Percentiles rank a stretch among this genome's conserved stretches.
phyloP scores from a whole-genome alignment of 2,797 vertebrate species.

The Pseudotriccus pelzelni region DNA sequence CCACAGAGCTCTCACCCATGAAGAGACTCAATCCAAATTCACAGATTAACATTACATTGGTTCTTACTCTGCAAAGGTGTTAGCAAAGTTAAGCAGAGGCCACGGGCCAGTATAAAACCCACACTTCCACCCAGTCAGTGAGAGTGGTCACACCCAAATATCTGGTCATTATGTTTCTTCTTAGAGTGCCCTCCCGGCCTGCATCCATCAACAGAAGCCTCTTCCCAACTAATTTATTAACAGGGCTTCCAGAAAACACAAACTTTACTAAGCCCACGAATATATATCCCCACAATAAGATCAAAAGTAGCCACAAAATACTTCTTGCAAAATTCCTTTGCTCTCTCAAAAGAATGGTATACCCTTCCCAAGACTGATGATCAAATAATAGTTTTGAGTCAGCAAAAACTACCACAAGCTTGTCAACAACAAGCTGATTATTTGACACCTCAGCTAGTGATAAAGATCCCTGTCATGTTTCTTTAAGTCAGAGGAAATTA shows the following conservation, averaged over 20 bases:
- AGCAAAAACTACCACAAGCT: neutral
- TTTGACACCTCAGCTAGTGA: neutral
- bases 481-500: neutral
- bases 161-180: neutral
- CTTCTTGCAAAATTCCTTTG: neutral
- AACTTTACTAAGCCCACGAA: neutral
- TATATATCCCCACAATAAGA: neutral
- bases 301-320: neutral
- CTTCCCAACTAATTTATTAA: neutral
- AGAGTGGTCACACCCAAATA: neutral
- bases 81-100: neutral
- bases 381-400: neutral
- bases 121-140: neutral
- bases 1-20: neutral
- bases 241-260: neutral
- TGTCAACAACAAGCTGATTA: neutral
- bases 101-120: neutral
- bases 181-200: neutral
- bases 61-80: neutral
- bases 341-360: neutral
- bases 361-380: neutral
- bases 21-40: neutral
- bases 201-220: neutral
- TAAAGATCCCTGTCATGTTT: neutral
- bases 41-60: neutral